These are phyloP conservation scores for Agonopterix arenella DNA, from an alignment of 2,888 invertebrate species.

Conservation along the genomic window DNA sequence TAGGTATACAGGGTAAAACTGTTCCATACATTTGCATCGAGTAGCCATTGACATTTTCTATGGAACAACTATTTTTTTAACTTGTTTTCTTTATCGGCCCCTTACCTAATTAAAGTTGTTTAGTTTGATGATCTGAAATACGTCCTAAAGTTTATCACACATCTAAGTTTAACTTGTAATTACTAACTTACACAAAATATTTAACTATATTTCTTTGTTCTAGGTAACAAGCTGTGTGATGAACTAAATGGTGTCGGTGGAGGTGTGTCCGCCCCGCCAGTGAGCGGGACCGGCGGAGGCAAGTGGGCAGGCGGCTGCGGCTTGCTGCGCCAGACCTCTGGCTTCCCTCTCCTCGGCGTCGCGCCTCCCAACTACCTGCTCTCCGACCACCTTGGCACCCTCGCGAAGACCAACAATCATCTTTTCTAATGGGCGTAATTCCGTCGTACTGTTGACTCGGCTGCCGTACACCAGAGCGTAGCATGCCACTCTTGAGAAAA, in stretches of 20 bases:
- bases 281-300: slow-evolving; percentile 56
- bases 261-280: slow-evolving; percentile 50
- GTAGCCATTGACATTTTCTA: too few relatives aligned
- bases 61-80: too few relatives aligned
- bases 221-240: slow-evolving; percentile 65
- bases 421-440: slow-evolving; percentile 75
- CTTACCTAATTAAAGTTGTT: too few relatives aligned
- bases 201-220: slow-evolving; percentile 18
- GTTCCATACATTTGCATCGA: too few relatives aligned
- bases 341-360: slow-evolving; percentile 77
- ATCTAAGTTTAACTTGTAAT: too few relatives aligned
- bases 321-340: slow-evolving; percentile 78
- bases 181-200: neutral
- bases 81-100: too few relatives aligned
- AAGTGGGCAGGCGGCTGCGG: slow-evolving; percentile 80
- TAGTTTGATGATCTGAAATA: too few relatives aligned
- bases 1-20: too few relatives aligned
- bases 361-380: slow-evolving; percentile 78
- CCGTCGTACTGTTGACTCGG: slow-evolving; percentile 24
- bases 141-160: too few relatives aligned
- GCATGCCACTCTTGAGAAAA: neutral
- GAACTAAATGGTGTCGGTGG: slow-evolving; percentile 58
- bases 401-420: slow-evolving; percentile 79
- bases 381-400: slow-evolving; percentile 78
- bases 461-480: neutral